Evolutionary conservation across 64 coral and sea anemone genomes (phyloP), one percentile per base, ranked within the genome.

Genomic region (Anthopleura sola): DNA sequence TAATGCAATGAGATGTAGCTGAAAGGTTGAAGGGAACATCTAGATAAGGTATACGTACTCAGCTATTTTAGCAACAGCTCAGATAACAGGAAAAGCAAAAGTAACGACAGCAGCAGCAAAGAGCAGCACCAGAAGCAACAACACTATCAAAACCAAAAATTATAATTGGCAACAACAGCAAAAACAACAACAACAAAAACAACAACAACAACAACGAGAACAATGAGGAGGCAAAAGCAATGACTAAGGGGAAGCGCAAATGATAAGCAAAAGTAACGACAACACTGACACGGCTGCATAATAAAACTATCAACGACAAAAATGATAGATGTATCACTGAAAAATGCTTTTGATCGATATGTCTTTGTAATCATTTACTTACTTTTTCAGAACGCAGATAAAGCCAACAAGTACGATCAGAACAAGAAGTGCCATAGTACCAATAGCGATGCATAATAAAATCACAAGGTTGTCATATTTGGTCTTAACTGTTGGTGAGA

Each of bases 401-500:
- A 79, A 79, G n/a, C 76, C 76, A 9, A 46, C 24, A 44, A 79
- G 76, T 44, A 79, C 18, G 76, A 79, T 19, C 19, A 79, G 76
- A 26, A 79, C 20, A 79, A 79, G 76, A 10, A 79, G 39, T 37
- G 6, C 76, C 44, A 79, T 24, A 2, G 47, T 37, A 2, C 76
- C 76, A 7, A 79, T 79, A 6, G 24, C 19, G 38, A 79, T 79
- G 37, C 21, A 44, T n/a, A 44, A 24, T 6, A 44, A 18, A 44
- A 79, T 3, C 19, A 79, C 18, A 16, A 79, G 37, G 19, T 79
- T 37, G 17, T 48, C 24, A 28, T 79, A 9, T 44, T n/a, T 79
- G 24, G 21, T 79, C 76, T 79, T 37, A 26, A 79, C 76, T 79
- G 76, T 17, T 5, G 11, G 24, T n/a, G 23, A 48, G 21, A 79